Evolutionary conservation across 2,113 vertebrate species (phyloP), one percentile per base, ranked within the genome.

Genomic region (Diglossa brunneiventris): DNA sequence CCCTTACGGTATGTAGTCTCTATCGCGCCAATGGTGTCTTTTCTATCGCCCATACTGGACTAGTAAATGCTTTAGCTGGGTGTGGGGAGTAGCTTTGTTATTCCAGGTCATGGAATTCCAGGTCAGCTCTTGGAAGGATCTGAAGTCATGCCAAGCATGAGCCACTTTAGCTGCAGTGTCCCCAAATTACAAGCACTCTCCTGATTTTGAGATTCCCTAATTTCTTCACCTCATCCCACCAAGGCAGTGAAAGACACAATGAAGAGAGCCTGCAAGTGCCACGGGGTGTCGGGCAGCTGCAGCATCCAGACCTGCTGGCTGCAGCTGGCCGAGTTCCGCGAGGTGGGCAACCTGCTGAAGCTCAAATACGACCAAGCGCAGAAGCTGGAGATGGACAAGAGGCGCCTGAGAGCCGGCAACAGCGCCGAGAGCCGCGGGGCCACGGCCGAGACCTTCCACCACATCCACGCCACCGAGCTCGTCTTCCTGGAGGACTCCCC

Each of bases 241-340:
- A 9, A 99, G 99, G 99, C 99, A 1, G 98, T 99, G 55, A 99
- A 98, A 96, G 95, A 98, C 42, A 99, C 99, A 0, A 99, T 99
- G 99, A 99, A 98, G 94, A 98, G 97, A 96, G 97, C 98, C 31
- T 99, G 99, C 86, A 99, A 99, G 92, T 99, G 99, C 61, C 99
- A 99, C 2, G 99, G 99, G 9, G 99, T 99, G 82, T 99, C 99
- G 0, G 99, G 99, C 77, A 99, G 99, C 97, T 99, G 99, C 97
- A 99, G 98, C 95, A 97, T 99, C 89, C 99, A 99, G 94, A 99
- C 99, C 1, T 99, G 99, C 89, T 99, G 99, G 99, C 98, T 99
- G 96, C 99, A 99, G 94, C 98, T 99, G 6, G 98, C 99, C 2
- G 99, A 99, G 37, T 99, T 99, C 86, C 97, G 99, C 1, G 99